Evolutionary conservation across 2,797 vertebrate genomes (phyloP), one percentile per base, ranked within the genome.

Genomic region (Chaunax sp.): DNA sequence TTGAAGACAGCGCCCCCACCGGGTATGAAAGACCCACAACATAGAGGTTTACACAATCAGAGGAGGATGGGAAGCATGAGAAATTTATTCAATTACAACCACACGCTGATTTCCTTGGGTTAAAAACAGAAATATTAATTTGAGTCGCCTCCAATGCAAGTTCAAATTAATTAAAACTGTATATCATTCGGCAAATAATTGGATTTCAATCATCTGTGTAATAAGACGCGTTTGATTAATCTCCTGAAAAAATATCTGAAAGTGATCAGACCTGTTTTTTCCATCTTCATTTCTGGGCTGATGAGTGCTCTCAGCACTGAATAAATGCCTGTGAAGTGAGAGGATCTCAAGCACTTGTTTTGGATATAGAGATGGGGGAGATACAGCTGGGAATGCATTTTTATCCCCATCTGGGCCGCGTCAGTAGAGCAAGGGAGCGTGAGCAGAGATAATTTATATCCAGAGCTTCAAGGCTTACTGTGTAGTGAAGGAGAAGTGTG

Each of bases 201-300:
- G 81, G 86, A 86, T 88, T 73, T 85, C 86, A 88, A 89, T 90
- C 90, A 91, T 84, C 87, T 90, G 88, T 91, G 86, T 87, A 92
- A 92, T 91, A 80, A 90, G 85, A 87, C 67, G 71, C 60, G 30
- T 89, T 88, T 82, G 71, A 90, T 87, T 86, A 87, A 87, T 84
- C 81, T 72, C 71, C 63, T 46, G 51, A 55, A 82, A 72, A 71
- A 65, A 60, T 38, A 75, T 69, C 64, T 22, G 0, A 52, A 63
- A 73, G 59, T 76, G 74, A 80, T 81, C 63, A 45, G 49, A 70
- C 46, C 20, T 33, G 6, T 46, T 75, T 72, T 64, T 69, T 10
- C 15, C n/a, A 16, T 45, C 23, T 51, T 20, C 67, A 40, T 57
- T 11, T 49, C 28, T 18, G 44, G 47, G 43, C 50, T 18, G 47